These are phyloP conservation scores for Germaria angustata DNA, from an alignment of 2,888 invertebrate genomes.

Conservation along the genomic window DNA sequence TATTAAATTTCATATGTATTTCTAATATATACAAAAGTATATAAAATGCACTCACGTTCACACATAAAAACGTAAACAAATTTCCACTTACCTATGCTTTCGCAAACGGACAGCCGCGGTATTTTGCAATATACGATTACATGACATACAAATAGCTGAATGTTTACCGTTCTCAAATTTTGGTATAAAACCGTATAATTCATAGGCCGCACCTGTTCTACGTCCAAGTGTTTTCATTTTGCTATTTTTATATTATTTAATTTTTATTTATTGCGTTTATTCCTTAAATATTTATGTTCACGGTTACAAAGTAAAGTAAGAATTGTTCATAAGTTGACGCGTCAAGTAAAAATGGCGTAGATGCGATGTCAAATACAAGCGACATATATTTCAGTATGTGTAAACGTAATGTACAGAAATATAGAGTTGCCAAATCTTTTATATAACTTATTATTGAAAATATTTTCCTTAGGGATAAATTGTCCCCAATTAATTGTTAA, in stretches of 20 bases:
- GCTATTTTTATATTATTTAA: not conserved
- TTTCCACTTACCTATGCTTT: constrained; percentile 58
- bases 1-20: too few species aligned
- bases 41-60: too few species aligned
- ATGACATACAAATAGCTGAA: constrained; percentile 60
- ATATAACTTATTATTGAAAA: too few species aligned
- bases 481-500: too few species aligned
- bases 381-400: constrained; percentile 20
- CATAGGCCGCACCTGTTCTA: constrained; percentile 48
- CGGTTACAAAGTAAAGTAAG: not conserved
- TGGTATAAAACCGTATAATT: constrained; percentile 57
- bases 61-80: not conserved
- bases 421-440: constrained; percentile 18
- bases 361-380: constrained; percentile 19
- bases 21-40: too few species aligned
- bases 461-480: too few species aligned
- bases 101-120: constrained; percentile 59
- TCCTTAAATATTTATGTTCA: not conserved
- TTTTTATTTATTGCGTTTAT: too few species aligned
- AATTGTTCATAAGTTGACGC: constrained; percentile 41
- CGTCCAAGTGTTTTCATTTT: constrained; percentile 52
- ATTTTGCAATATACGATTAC: constrained; percentile 65
- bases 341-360: constrained; percentile 58
- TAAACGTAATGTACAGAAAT: constrained; percentile 49
- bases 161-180: constrained; percentile 57